Evolutionary conservation across 2,797 vertebrate species (phyloP), one percentile per base, ranked within the genome.

Genomic region (Bufotes viridis): DNA sequence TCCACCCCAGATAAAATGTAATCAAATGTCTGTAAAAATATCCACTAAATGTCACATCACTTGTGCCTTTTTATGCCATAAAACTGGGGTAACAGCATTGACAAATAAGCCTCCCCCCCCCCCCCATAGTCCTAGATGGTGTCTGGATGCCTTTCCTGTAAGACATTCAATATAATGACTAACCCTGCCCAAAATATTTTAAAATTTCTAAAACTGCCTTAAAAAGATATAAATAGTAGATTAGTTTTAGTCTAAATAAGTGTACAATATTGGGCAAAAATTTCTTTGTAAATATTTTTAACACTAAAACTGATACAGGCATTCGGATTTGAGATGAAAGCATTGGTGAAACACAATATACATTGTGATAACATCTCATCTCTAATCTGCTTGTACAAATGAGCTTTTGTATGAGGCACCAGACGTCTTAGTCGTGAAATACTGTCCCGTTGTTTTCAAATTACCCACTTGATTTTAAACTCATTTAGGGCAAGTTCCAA

Each of bases 281-380:
- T 26, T 42, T 42, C 70, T 74, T 34, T 14, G 20, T 55, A 20
- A 51, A 51, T 51, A 82, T 69, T 42, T 83, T 58, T 84, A 53
- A 22, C 67, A 20, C n/a, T 60, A n/a, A 58, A 72, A 57, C 18
- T 14, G 11, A 84, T 29, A 72, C 7, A 14, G 49, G 26, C 55
- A 58, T 60, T 72, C 74, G 26, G 61, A 72, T 26, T 29, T 60
- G 14, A 76, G 91, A 88, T 17, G 63, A 80, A 90, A 0, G 55
- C 75, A 88, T 26, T 87, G 82, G 11, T 78, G 82, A 70, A 74
- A 89, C 14, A 90, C n/a, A 70, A 87, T 82, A 87, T 82, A 53
- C 69, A 75, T 17, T 29, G 34, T 65, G 70, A 82, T 74, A 82
- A 87, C 69, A 82, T 87, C 86, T 87, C 65, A 81, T 76, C 79